These are phyloP conservation scores for Phyllostomus hastatus DNA, from an alignment of 2,113 vertebrate genomes.

Conservation along the genomic window DNA sequence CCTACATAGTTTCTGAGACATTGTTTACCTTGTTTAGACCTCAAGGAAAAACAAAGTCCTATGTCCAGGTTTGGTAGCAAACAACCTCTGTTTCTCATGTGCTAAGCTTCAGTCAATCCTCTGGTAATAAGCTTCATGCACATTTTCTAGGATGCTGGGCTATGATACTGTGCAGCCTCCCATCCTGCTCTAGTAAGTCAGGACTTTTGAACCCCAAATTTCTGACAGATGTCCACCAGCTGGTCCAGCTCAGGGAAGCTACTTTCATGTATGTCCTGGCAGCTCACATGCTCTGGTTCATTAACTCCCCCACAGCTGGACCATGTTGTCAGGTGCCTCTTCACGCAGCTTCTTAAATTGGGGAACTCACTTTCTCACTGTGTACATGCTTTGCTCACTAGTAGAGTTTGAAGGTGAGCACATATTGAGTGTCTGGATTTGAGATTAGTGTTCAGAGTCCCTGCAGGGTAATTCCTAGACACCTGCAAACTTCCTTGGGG, in stretches of 20 bases:
- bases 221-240: constrained; percentile 93
- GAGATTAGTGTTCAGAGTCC: constrained; percentile 86
- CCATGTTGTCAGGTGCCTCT: constrained; percentile 79
- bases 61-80: constrained; percentile 92
- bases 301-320: constrained; percentile 90
- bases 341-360: constrained; percentile 90
- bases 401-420: constrained; percentile 89
- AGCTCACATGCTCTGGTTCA: constrained; percentile 97
- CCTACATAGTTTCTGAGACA: constrained; percentile 73
- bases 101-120: constrained; percentile 73
- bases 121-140: constrained; percentile 88
- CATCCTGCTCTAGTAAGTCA: constrained; percentile 97
- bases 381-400: constrained; percentile 95
- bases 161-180: constrained; percentile 97
- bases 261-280: constrained; percentile 94
- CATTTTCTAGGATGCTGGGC: constrained; percentile 88
- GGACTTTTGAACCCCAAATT: constrained; percentile 92
- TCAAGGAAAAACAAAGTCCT: constrained; percentile 91
- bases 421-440: constrained; percentile 89
- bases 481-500: constrained; percentile 89
- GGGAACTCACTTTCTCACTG: constrained; percentile 92
- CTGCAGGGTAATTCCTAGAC: constrained; percentile 86
- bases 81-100: constrained; percentile 86
- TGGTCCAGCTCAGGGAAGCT: constrained; percentile 95
- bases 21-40: constrained; percentile 79